Evolutionary conservation across 2,888 invertebrate genomes (phyloP), one percentile per base, ranked within the genome.

Genomic region (Cosmorhoe ocellata): DNA sequence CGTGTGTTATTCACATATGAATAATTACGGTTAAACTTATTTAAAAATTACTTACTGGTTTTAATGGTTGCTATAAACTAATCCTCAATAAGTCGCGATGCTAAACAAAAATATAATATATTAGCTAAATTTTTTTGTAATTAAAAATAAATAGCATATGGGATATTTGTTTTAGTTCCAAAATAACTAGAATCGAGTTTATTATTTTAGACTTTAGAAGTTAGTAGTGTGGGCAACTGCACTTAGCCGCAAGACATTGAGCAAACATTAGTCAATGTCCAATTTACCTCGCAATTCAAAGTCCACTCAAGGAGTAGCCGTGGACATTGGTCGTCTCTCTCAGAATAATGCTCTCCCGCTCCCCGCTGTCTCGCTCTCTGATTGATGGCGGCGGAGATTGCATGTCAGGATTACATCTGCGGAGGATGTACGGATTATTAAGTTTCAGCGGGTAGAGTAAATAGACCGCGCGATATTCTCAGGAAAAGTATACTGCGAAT

Each of bases 351-450:
- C 50, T 39, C 43, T 59, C 49, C 48, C 36, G 26, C 27, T 50
- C 47, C 30, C 22, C 34, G n/a, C n/a, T 31, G 42, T 49, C 55
- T 52, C 49, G 46, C 64, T 60, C 55, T 56, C 66, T 85, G 86
- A 87, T 87, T 87, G 86, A 87, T 87, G 77, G 81, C 71, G 65
- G 76, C 84, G 87, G 84, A 87, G 85, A 87, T 87, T 87, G 85
- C 86, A 84, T 83, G 85, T 84, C 86, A 84, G 84, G 85, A 84
- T 85, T 85, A 87, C 81, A 85, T 82, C 84, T 84, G 78, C 74
- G 76, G 74, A 79, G 86, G 83, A 86, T 83, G 80, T 84, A 72
- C 76, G 84, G 84, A 81, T 84, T 85, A 86, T 85, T 84, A 83
- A 83, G 85, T 79, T 77, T 69, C 71, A 78, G 30, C 33, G 33